Base-by-base conservation (phyloP, 2,113 vertebrate genomes). In the Malurus cyaneus region DNA sequence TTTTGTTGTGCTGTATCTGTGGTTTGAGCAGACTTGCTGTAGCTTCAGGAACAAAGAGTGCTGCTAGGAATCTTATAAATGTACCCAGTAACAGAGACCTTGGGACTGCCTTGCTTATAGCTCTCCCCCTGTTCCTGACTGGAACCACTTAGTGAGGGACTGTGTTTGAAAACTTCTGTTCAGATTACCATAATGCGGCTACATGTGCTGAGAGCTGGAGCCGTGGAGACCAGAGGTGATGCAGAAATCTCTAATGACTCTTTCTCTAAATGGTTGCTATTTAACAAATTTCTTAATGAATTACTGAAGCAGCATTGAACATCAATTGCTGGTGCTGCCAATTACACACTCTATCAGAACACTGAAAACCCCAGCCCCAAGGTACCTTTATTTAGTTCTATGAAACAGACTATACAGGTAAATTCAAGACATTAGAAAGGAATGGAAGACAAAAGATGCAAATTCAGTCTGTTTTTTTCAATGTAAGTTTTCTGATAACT, bases 141-240 rank as follows among this genome's bases (percentile, higher is more conserved):
- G 56, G 44, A 78, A 12, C 36, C 18, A 14, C 29, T 77, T 42
- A 41, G 50, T 57, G 34, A n/a, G 54, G 62, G 29, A 44, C 18
- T 0, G 1, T 34, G 14, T 50, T 83, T 80, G 34, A 50, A 70
- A 81, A 73, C 19, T 2, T 32, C 34, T 39, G 4, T 56, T 91
- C 59, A 61, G 2, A 34, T 61, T 52, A n/a, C 49, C 0, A 0
- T 39, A 73, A 31, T 0, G 0, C 39, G 54, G 15, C 72, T 73
- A 17, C 36, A 0, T 14, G 8, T 78, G 56, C 86, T 86, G 74
- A 67, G 87, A 90, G 61, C 39, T 71, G 71, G 65, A 90, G 53
- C 41, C 0, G 0, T n/a, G 34, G 64, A 10, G 52, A 34, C 32
- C 87, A 59, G 67, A 90, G 39, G 56, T 50, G 60, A 19, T 78